Evolutionary conservation across 1,140 invertebrate species (phyloP).

Genomic region (Scaptomyza pallida): DNA sequence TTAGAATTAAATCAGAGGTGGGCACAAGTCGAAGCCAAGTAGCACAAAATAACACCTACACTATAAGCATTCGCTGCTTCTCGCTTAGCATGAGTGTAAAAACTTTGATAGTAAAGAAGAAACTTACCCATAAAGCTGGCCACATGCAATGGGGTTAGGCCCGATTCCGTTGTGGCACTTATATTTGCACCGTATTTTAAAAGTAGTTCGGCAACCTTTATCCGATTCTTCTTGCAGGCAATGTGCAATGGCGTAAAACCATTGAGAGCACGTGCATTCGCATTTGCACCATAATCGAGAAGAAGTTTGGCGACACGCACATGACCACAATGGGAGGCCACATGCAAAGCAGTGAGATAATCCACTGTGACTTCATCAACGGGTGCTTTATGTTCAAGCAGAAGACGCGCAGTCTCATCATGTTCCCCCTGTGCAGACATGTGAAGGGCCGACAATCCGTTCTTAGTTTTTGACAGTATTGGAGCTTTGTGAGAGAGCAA

Average conservation of each 20-base stretch:
- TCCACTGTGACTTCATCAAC: slow-evolving; percentile 99
- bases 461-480: slow-evolving; percentile 99
- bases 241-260: slow-evolving; percentile 99
- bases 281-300: slow-evolving; percentile 97
- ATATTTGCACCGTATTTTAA: slow-evolving; percentile 97
- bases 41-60: too few relatives aligned
- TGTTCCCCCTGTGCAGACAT: slow-evolving; percentile 99
- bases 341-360: slow-evolving; percentile 98
- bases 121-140: slow-evolving; percentile 96
- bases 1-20: too few relatives aligned
- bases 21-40: too few relatives aligned
- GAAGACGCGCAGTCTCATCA: slow-evolving; percentile 95
- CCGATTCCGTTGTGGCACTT: slow-evolving; percentile 89
- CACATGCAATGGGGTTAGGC: slow-evolving; percentile 98
- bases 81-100: too few relatives aligned
- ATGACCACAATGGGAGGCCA: slow-evolving; percentile 97
- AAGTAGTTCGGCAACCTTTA: slow-evolving; percentile 96
- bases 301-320: slow-evolving; percentile 96
- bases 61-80: too few relatives aligned
- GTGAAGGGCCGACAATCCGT: slow-evolving; percentile 94
- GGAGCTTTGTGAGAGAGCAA: slow-evolving; percentile 96
- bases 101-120: too few relatives aligned
- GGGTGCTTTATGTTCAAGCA: slow-evolving; percentile 96
- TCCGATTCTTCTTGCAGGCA: slow-evolving; percentile 99
- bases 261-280: slow-evolving; percentile 97